A percentile compares a stretch with the other conserved stretches of the same genome.
Evolutionary conservation across 2,888 invertebrate genomes (phyloP).

Genomic region (Agrotis ipsilon): DNA sequence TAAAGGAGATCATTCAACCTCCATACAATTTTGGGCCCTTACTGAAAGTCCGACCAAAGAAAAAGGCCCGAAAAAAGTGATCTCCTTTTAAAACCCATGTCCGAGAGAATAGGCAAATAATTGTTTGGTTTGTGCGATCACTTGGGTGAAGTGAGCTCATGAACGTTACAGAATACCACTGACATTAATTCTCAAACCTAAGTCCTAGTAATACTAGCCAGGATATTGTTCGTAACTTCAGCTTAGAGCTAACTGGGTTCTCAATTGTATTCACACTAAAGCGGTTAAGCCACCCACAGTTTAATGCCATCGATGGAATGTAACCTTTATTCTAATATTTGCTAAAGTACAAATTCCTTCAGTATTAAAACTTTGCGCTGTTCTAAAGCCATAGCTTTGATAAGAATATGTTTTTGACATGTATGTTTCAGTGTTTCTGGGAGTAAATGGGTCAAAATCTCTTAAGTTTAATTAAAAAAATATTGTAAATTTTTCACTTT

Average conservation of each 20-base stretch:
- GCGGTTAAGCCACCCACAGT: slow-evolving; percentile 18
- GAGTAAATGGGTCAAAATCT: no score
- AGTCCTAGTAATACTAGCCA: neutral
- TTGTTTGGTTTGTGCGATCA: no score
- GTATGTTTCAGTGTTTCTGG: neutral
- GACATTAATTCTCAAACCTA: neutral
- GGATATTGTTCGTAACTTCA: slow-evolving; percentile 13
- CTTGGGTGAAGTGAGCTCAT: no score
- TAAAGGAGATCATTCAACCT: neutral
- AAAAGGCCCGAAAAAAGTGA: no score
- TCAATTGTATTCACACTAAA: slow-evolving; percentile 10
- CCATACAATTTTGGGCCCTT: no score
- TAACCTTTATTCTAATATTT: neutral
- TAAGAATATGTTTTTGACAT: no score
- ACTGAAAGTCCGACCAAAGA: no score
- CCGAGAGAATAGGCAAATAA: no score
- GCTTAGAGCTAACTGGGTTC: slow-evolving; percentile 24
- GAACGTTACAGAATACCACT: neutral
- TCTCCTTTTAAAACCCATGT: no score
- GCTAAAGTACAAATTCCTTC: neutral
- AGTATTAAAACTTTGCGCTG: neutral
- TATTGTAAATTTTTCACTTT: no score
- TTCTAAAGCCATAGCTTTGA: neutral
- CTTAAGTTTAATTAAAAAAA: no score
- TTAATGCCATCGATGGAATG: slow-evolving; percentile 2